Percentiles rank a stretch among this genome's conserved stretches.
Conservation (phyloP, 2,113 vertebrate species). For the Quiscalus mexicanus region DNA sequence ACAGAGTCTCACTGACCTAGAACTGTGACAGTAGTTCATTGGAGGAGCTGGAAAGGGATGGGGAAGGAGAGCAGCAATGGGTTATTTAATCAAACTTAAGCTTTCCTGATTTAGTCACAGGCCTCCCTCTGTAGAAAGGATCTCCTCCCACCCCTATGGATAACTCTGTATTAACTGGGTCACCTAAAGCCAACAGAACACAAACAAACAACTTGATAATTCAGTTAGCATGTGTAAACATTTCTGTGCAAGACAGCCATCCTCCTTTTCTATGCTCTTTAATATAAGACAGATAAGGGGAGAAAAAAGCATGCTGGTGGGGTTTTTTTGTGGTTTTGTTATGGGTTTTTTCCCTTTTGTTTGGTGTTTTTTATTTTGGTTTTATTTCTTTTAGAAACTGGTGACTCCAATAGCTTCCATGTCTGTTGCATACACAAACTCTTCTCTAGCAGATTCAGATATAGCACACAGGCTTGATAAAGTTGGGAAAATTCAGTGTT, state of each 20-base stretch:
- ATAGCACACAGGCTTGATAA: not conserved
- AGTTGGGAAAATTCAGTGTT: not conserved
- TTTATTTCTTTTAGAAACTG: not conserved
- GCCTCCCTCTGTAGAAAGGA: not conserved
- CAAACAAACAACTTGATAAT: not conserved
- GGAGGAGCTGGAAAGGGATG: not conserved
- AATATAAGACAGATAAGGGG: not conserved
- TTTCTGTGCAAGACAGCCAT: not conserved
- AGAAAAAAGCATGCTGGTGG: too few species aligned
- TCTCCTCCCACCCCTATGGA: not conserved
- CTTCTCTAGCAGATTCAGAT: not conserved
- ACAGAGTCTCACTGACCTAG: not conserved
- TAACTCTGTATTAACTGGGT: slow-evolving; percentile 13
- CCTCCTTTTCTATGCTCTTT: not conserved
- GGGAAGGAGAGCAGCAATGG: not conserved
- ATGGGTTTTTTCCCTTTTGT: not conserved
- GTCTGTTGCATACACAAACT: not conserved
- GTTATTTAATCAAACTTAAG: not conserved
- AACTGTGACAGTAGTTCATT: not conserved
- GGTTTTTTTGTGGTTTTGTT: fast-evolving
- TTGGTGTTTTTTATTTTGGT: not conserved
- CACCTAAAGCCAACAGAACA: not conserved
- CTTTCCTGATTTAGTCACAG: not conserved
- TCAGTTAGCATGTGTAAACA: not conserved
- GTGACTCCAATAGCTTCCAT: not conserved